phyloP scores from a whole-genome alignment of 2,113 vertebrate species.

The Ceyx cyanopectus region DNA sequence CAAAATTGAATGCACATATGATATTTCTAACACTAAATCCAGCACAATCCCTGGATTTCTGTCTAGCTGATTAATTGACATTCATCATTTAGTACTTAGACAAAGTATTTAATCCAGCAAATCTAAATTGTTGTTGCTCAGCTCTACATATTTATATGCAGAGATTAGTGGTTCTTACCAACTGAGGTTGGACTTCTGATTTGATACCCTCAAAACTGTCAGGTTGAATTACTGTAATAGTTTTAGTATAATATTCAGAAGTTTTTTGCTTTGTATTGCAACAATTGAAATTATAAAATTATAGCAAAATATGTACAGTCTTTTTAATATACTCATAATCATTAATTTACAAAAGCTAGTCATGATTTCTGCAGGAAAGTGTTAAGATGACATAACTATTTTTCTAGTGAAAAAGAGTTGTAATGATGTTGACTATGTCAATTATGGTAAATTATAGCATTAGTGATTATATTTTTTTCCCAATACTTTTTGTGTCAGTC shows the following conservation, averaged over 20 bases:
- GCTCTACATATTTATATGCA: not conserved
- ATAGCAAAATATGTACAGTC: not conserved
- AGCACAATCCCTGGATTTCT: not conserved
- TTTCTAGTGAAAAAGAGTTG: not conserved
- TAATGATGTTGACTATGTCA: not conserved
- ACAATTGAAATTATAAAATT: not conserved
- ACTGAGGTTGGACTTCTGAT: not conserved
- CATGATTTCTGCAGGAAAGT: not conserved
- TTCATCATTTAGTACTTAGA: not conserved
- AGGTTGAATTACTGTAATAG: not conserved
- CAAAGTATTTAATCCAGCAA: not conserved
- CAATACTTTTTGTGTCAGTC: not conserved
- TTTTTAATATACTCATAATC: not conserved
- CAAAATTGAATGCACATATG: not conserved
- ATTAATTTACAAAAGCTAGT: not conserved
- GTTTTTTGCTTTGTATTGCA: not conserved
- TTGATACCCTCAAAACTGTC: not conserved
- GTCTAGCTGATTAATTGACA: not conserved
- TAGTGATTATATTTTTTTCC: not conserved
- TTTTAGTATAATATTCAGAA: not conserved
- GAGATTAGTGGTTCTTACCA: not conserved
- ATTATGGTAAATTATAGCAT: not conserved
- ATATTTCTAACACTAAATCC: not conserved
- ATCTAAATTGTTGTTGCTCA: not conserved
- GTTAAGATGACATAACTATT: not conserved